Conservation (phyloP, 2,797 vertebrate species). For the Phrynocephalus vlangalii region DNA sequence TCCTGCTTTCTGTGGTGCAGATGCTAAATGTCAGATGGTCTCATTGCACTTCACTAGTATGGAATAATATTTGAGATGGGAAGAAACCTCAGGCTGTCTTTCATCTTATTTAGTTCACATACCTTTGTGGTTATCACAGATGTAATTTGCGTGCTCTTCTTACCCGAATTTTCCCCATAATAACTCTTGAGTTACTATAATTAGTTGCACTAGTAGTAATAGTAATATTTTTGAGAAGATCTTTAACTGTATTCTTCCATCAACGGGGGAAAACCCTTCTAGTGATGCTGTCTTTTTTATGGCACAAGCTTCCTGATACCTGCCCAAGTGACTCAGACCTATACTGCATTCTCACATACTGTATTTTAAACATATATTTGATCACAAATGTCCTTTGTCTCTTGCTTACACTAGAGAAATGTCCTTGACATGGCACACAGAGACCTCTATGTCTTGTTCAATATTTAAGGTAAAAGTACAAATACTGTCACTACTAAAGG, state of each 20-base stretch:
- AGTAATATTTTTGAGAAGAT: not conserved
- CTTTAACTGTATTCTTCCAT: not conserved
- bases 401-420: conserved; percentile 8
- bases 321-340: not conserved
- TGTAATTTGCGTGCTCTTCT: not conserved
- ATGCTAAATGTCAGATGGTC: not conserved
- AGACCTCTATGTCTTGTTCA: conserved; percentile 21
- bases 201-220: not conserved
- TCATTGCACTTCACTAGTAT: not conserved
- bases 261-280: not conserved
- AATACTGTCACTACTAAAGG: conserved; percentile 5
- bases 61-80: not conserved
- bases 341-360: not conserved
- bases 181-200: not conserved
- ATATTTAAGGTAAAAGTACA: conserved; percentile 20
- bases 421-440: not conserved
- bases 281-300: conserved; percentile 18
- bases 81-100: not conserved
- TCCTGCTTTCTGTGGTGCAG: conserved; percentile 9
- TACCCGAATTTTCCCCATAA: not conserved
- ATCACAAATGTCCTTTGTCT: conserved; percentile 3
- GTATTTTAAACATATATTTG: not conserved
- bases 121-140: not conserved
- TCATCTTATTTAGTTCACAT: not conserved
- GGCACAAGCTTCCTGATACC: not conserved